A percentile compares a stretch with the other conserved stretches of the same genome.
Evolutionary conservation across 2,888 invertebrate species (phyloP).

Genomic region (Nomada ferruginata): DNA sequence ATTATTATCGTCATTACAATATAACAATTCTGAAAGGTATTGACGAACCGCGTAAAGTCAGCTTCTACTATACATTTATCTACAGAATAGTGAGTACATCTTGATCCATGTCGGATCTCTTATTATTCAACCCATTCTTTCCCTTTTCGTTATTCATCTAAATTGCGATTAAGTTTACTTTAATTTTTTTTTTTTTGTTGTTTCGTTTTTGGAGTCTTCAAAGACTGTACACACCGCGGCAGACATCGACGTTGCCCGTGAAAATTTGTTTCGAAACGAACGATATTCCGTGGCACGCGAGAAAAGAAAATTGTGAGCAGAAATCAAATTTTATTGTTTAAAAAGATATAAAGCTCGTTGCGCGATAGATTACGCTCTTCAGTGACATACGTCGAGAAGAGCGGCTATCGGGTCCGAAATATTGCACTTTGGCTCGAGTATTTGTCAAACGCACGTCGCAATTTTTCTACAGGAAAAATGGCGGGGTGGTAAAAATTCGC

Average conservation of each 20-base stretch:
- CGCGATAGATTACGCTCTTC: slow-evolving; percentile 1
- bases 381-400: not conserved
- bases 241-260: slow-evolving; percentile 5
- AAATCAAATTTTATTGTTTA: slow-evolving; percentile 2
- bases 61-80: slow-evolving; percentile 83
- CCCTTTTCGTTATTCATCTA: slow-evolving; percentile 24
- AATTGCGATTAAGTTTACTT: slow-evolving; percentile 1
- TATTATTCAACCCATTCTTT: slow-evolving; percentile 34
- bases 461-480: not conserved
- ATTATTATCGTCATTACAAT: slow-evolving; percentile 80
- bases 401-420: slow-evolving; percentile 8
- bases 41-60: slow-evolving; percentile 74
- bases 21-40: slow-evolving; percentile 81
- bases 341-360: slow-evolving; percentile 29
- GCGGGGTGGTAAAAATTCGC: not conserved
- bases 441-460: slow-evolving; percentile 24
- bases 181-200: not conserved
- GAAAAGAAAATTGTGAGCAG: not conserved
- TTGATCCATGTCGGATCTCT: slow-evolving; percentile 69
- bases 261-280: slow-evolving; percentile 37
- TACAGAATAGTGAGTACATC: slow-evolving; percentile 82
- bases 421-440: slow-evolving; percentile 59
- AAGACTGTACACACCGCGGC: slow-evolving; percentile 26
- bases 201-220: slow-evolving; percentile 7
- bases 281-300: slow-evolving; percentile 20